These are phyloP conservation scores for Amiota minor DNA, from an alignment of 2,888 invertebrate species.

Conservation along the genomic window DNA sequence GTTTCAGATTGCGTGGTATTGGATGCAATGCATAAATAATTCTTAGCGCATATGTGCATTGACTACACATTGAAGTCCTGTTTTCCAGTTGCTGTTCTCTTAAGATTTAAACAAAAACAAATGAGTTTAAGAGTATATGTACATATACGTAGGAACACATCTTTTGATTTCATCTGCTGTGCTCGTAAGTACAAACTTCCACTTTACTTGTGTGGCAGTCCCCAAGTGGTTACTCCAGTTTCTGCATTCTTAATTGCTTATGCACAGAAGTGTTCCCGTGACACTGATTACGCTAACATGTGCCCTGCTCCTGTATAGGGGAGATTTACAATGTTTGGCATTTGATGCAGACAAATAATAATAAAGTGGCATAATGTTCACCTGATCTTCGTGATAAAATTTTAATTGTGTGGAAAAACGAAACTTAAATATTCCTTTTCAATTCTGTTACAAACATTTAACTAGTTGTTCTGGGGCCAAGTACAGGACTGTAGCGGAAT, in stretches of 20 bases:
- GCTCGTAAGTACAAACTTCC: background rate
- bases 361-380: constrained; percentile 25
- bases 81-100: background rate
- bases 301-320: background rate
- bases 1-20: too few relatives aligned
- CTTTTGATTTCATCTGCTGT: background rate
- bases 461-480: too few relatives aligned
- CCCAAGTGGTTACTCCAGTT: constrained; percentile 64
- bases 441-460: too few relatives aligned
- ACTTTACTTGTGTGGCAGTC: constrained; percentile 21
- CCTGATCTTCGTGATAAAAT: constrained; percentile 19
- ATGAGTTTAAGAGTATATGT: background rate
- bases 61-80: constrained; percentile 22
- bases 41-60: constrained; percentile 10
- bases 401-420: background rate
- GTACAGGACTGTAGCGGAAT: too few relatives aligned
- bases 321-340: constrained; percentile 39
- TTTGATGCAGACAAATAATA: constrained; percentile 47
- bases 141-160: background rate
- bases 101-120: background rate
- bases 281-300: constrained; percentile 57
- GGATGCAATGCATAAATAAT: constrained; percentile 3
- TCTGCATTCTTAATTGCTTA: constrained; percentile 66
- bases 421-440: too few relatives aligned
- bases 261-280: constrained; percentile 59